Percentiles rank a stretch among this genome's conserved stretches.
phyloP scores from a whole-genome alignment of 1,140 invertebrate genomes.

The Calycopis cecrops region DNA sequence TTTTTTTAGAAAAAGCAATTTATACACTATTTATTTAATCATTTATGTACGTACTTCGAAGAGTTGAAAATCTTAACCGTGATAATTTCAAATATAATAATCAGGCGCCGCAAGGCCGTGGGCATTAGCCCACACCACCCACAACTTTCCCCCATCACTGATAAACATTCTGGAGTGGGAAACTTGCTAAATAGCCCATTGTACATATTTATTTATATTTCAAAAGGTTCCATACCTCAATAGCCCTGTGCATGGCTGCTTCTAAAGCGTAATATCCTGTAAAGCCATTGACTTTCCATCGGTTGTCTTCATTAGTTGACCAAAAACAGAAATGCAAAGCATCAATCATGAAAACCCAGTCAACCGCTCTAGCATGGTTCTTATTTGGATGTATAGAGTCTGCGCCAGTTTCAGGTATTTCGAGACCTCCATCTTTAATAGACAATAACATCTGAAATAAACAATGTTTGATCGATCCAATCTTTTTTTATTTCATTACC shows the following conservation, averaged over 20 bases:
- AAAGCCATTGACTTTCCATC: slow-evolving; percentile 86
- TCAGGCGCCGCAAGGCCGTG: too few species aligned
- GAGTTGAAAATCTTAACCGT: too few species aligned
- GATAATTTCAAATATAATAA: too few species aligned
- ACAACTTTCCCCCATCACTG: too few species aligned
- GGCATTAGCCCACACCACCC: too few species aligned
- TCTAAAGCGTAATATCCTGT: slow-evolving; percentile 95
- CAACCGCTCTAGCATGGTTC: slow-evolving; percentile 81
- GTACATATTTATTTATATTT: too few species aligned
- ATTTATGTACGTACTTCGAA: too few species aligned
- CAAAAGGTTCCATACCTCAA: slow-evolving; percentile 77
- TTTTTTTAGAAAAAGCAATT: too few species aligned
- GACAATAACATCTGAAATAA: slow-evolving; percentile 81
- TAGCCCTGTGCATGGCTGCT: slow-evolving; percentile 91
- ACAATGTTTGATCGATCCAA: slow-evolving; percentile 25
- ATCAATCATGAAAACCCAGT: slow-evolving; percentile 95
- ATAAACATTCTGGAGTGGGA: too few species aligned
- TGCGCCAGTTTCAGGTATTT: slow-evolving; percentile 79
- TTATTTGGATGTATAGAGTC: slow-evolving; percentile 83
- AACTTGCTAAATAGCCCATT: too few species aligned
- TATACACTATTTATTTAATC: too few species aligned
- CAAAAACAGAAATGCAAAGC: slow-evolving; percentile 98
- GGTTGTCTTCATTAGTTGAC: slow-evolving; percentile 78
- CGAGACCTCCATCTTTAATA: slow-evolving; percentile 77
- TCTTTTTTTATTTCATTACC: background rate